Conservation (phyloP, 1,140 invertebrate genomes). For the Coenobita brevimanus region DNA sequence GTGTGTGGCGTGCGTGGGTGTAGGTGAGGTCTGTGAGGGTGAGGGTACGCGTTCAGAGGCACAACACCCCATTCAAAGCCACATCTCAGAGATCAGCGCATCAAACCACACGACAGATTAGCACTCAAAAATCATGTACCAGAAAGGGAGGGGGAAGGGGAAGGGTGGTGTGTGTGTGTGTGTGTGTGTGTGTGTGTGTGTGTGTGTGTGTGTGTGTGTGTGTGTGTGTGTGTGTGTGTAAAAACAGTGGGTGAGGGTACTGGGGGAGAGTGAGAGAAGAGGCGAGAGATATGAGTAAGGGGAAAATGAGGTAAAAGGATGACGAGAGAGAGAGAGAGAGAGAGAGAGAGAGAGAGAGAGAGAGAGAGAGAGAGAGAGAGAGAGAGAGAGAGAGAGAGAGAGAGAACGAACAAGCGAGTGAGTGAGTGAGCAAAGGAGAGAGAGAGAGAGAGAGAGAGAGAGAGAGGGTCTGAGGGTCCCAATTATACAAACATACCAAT, state of each 20-base stretch:
- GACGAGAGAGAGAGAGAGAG: slow-evolving; percentile 4
- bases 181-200: no score
- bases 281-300: background rate
- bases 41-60: no score
- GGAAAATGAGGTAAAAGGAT: background rate
- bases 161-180: no score
- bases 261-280: background rate
- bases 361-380: slow-evolving; percentile 23
- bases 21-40: no score
- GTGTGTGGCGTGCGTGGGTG: no score
- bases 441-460: background rate
- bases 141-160: no score
- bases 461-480: slow-evolving; percentile 31
- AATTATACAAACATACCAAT: slow-evolving; percentile 63
- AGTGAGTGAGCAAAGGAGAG: no score
- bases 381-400: slow-evolving; percentile 17
- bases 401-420: no score
- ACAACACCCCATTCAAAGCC: background rate
- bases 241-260: background rate
- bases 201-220: no score
- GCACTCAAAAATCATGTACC: no score
- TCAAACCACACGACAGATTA: background rate
- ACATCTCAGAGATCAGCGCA: background rate
- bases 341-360: slow-evolving; percentile 33
- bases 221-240: no score